phyloP scores from a whole-genome alignment of 1,140 invertebrate genomes.

The Atta colombica region DNA sequence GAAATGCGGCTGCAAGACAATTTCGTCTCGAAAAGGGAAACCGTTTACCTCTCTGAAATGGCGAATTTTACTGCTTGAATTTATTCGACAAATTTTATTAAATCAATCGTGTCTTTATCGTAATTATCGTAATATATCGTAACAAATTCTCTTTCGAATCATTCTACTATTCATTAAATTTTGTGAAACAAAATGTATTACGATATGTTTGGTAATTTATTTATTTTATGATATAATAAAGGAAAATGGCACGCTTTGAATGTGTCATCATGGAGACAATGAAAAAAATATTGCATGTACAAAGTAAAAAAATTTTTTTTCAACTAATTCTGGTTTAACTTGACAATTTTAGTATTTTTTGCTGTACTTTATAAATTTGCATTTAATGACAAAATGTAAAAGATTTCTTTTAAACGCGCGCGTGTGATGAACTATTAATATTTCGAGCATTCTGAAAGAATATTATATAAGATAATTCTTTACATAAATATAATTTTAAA shows the following conservation, averaged over 20 bases:
- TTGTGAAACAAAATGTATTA: not conserved
- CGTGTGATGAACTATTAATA: not conserved
- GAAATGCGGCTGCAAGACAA: slow-evolving; percentile 62
- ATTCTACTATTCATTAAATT: slow-evolving; percentile 40
- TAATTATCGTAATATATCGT: not conserved
- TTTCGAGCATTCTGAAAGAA: not conserved
- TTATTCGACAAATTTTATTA: slow-evolving; percentile 61
- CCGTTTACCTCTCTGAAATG: slow-evolving; percentile 50
- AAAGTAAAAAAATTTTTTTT: slow-evolving; percentile 7
- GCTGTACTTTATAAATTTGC: not conserved
- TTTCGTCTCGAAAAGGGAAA: slow-evolving; percentile 54
- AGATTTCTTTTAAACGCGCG: not conserved
- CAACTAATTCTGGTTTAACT: slow-evolving; percentile 36
- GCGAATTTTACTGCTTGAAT: slow-evolving; percentile 50
- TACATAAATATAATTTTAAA: slow-evolving; percentile 2
- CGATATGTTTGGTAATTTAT: slow-evolving; percentile 36
- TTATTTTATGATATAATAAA: slow-evolving; percentile 49
- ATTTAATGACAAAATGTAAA: slow-evolving; percentile 3
- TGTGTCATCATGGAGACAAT: slow-evolving; percentile 22
- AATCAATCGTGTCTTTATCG: slow-evolving; percentile 51
- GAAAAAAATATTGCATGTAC: slow-evolving; percentile 47
- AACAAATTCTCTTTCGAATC: slow-evolving; percentile 48
- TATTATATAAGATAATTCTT: slow-evolving; percentile 4
- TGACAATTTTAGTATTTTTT: not conserved
- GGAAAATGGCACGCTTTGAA: slow-evolving; percentile 45